Evolutionary conservation across 2,888 invertebrate genomes (phyloP).

Genomic region (Cephus spinipes): DNA sequence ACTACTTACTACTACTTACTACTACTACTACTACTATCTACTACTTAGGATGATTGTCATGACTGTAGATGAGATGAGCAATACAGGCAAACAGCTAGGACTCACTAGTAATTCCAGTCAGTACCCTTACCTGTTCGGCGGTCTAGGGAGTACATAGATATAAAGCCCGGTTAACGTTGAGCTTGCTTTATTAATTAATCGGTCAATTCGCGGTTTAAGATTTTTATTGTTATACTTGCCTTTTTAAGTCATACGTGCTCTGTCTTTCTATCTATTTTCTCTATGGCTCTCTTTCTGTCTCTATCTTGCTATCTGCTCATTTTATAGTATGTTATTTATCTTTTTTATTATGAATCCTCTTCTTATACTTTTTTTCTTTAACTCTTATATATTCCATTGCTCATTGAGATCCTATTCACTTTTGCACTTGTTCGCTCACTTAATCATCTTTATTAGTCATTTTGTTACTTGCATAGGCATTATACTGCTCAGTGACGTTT

Average conservation of each 20-base stretch:
- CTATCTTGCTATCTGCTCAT: conserved; percentile 24
- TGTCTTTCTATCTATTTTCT: conserved; percentile 20
- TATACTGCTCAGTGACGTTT: not conserved
- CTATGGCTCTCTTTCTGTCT: conserved; percentile 17
- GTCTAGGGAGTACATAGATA: conserved; percentile 67
- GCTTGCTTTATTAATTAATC: not conserved
- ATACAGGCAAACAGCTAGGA: conserved; percentile 64
- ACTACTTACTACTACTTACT: conserved; percentile 35
- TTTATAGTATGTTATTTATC: not conserved
- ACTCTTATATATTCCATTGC: not conserved
- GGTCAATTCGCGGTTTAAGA: conserved; percentile 4
- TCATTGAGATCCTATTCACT: not conserved
- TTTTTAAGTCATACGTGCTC: conserved; percentile 15
- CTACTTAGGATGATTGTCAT: conserved; percentile 66
- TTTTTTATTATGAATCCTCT: not conserved
- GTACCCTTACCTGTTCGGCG: conserved; percentile 64
- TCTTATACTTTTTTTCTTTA: not conserved
- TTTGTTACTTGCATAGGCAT: not conserved
- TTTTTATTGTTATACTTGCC: conserved; percentile 14
- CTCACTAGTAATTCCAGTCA: conserved; percentile 65
- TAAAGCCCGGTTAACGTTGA: not conserved
- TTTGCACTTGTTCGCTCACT: not conserved
- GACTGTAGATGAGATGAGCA: conserved; percentile 63
- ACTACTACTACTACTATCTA: conserved; percentile 50
- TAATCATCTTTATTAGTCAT: not conserved